These are phyloP conservation scores for Solenodon paradoxus DNA, from an alignment of 2,113 vertebrate genomes.

Conservation along the genomic window DNA sequence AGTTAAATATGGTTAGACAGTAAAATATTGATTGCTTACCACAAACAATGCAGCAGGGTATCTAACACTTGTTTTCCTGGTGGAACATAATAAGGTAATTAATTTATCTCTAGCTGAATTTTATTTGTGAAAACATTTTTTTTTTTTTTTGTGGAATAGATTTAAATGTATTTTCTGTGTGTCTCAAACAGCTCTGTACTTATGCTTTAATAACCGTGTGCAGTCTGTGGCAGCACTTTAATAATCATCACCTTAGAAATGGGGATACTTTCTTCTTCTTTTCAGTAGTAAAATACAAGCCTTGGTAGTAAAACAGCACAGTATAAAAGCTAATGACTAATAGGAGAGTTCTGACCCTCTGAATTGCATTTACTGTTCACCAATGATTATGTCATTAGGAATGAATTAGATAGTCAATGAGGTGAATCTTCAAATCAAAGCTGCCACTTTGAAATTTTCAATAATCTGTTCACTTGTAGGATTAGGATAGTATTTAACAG, in stretches of 20 bases:
- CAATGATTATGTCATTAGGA: conserved; percentile 85
- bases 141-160: conserved; percentile 53
- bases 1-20: conserved; percentile 78
- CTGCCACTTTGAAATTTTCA: conserved; percentile 77
- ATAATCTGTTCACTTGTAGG: conserved; percentile 79
- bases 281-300: conserved; percentile 67
- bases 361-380: conserved; percentile 83
- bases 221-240: conserved; percentile 58
- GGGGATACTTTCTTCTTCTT: conserved; percentile 63
- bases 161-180: conserved; percentile 59
- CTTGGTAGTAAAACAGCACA: conserved; percentile 55
- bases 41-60: conserved; percentile 75
- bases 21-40: conserved; percentile 83
- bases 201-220: conserved; percentile 61
- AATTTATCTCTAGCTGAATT: conserved; percentile 72
- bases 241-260: conserved; percentile 68
- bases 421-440: conserved; percentile 81
- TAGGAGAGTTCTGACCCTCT: conserved; percentile 82
- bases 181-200: conserved; percentile 55
- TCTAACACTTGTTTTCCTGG: conserved; percentile 78
- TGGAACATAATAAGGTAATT: conserved; percentile 77
- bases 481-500: conserved; percentile 69
- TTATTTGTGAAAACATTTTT: conserved; percentile 74
- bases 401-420: conserved; percentile 83
- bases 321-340: conserved; percentile 81